Percentiles rank a stretch among this genome's conserved stretches.
Evolutionary conservation across 2,888 invertebrate species (phyloP).

Genomic region (Hirudinaria manillensis): DNA sequence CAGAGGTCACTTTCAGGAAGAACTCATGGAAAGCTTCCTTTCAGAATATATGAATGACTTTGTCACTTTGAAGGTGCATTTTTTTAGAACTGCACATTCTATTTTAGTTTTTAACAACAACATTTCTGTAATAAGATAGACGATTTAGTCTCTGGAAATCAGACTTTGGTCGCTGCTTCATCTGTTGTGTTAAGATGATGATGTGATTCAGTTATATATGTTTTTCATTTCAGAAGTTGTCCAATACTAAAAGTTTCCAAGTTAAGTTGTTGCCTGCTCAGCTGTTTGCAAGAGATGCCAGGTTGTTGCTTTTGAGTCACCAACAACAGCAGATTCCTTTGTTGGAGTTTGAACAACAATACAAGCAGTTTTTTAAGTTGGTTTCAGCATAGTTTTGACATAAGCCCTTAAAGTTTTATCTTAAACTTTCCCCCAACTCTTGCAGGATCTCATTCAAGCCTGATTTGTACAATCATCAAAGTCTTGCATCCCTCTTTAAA

Average conservation of each 20-base stretch:
- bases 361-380: slow-evolving; percentile 46
- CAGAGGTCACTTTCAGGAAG: not conserved
- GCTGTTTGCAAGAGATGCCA: slow-evolving; percentile 59
- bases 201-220: not conserved
- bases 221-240: slow-evolving; percentile 9
- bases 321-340: slow-evolving; percentile 56
- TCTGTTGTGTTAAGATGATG: too few species aligned
- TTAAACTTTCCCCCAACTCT: too few species aligned
- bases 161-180: too few species aligned
- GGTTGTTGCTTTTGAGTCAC: slow-evolving; percentile 57
- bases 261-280: slow-evolving; percentile 53
- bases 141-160: too few species aligned
- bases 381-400: not conserved
- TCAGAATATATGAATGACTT: not conserved
- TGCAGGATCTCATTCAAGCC: slow-evolving; percentile 56
- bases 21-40: not conserved
- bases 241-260: not conserved
- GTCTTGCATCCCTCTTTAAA: slow-evolving; percentile 57
- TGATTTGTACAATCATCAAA: slow-evolving; percentile 59
- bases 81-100: too few species aligned
- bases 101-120: too few species aligned
- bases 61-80: not conserved
- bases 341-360: slow-evolving; percentile 40
- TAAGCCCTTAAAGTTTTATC: too few species aligned
- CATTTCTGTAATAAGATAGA: too few species aligned